Base-by-base conservation (phyloP, 1,140 invertebrate genomes). In the Chionoecetes opilio region DNA sequence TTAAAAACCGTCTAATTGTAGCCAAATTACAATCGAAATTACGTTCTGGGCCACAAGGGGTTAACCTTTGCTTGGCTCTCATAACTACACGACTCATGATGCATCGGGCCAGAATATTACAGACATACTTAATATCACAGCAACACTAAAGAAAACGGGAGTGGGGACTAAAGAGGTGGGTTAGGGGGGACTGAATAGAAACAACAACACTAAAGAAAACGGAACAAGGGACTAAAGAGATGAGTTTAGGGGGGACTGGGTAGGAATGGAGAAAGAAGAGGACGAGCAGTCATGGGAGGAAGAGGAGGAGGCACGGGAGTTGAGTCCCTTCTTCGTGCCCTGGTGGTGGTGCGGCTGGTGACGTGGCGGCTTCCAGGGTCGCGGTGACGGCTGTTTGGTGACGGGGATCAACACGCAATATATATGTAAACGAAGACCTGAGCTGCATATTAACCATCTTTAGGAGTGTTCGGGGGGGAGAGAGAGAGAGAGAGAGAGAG, bases 391-490 rank as follows among this genome's bases (percentile, higher is more conserved):
- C 35, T 86, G 84, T 86, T 86, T 86, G 32, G 84, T 86, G 32
- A 35, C 32, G 32, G 35, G 84, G 84, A 86, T 86, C 32, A 86
- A 86, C 35, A 86, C 84, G 84, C 84, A 86, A 86, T 86, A 86
- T 86, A 86, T 86, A 86, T 86, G 84, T 86, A 86, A 86, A 86
- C 84, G 84, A 86, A 34, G 63, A 75, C 21, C 63, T 75, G 63
- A 75, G 63, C 63, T 75, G 63, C 21, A 75, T 75, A 75, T 75
- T 75, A 75, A 75, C 63, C 63, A 75, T 75, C 63, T 75, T 75
- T 75, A 75, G 63, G 63, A 75, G 63, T 75, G 63, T 21, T 75
- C 21, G 63, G 46, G 11, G 11, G 46, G 46, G 46, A 17, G 11
- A 14, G 21, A 75, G 63, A 75, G 63, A 26, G 63, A 75, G 63